Evolutionary conservation across 2,888 invertebrate species (phyloP).

Genomic region (Oscheius sp.): DNA sequence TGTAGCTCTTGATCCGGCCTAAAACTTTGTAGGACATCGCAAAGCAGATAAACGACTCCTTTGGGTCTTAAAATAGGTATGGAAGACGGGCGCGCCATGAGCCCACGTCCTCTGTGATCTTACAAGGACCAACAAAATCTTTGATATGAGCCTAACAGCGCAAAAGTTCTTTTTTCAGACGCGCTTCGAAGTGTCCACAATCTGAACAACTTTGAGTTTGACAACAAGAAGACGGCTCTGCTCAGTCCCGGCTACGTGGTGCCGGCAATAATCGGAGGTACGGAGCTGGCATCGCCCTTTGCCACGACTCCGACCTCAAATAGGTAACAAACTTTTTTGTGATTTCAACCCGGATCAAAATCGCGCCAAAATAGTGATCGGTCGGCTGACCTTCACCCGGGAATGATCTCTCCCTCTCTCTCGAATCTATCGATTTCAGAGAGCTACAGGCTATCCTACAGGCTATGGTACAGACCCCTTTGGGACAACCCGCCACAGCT

Average conservation of each 20-base stretch:
- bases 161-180: constrained; percentile 7
- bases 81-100: no score
- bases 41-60: no score
- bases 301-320: constrained; percentile 27
- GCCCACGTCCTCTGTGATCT: no score
- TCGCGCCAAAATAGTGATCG: not conserved
- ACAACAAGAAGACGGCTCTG: constrained; percentile 21
- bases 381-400: not conserved
- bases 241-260: constrained; percentile 24
- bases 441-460: constrained; percentile 39
- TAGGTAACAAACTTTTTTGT: constrained; percentile 1
- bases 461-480: constrained; percentile 32
- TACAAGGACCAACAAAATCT: no score
- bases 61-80: no score
- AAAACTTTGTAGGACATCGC: no score
- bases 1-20: no score
- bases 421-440: constrained; percentile 18
- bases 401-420: no score
- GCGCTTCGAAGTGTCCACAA: constrained; percentile 35
- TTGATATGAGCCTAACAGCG: no score
- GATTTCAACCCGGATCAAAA: constrained; percentile 1
- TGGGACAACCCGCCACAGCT: constrained; percentile 8
- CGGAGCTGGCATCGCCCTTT: constrained; percentile 20
- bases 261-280: constrained; percentile 9
- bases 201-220: constrained; percentile 37